Evolutionary conservation across 2,113 vertebrate genomes (phyloP), one percentile per base, ranked within the genome.

Genomic region (Platanista minor): DNA sequence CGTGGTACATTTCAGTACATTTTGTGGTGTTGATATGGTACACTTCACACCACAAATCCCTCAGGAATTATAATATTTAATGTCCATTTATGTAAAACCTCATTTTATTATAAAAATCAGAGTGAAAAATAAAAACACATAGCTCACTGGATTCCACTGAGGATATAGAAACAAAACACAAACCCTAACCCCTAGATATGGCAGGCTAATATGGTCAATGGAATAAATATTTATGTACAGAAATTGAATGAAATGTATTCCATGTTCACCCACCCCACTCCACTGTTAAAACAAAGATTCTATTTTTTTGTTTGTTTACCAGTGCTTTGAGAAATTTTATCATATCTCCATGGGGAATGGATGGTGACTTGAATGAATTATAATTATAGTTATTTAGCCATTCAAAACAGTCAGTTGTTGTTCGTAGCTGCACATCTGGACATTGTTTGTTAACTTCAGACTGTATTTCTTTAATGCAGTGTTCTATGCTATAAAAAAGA

Each of bases 311-410:
- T 59, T 62, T 75, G 91, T 97, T 99, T 99, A 99, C 99, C 99
- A 99, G 80, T 72, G 99, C 98, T 98, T 97, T 99, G 94, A 99
- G 99, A 98, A 99, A 99, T 86, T 99, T 98, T 97, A 99, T 98
- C 94, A 99, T 97, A 69, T 99, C 99, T 95, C 98, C 98, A 46
- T 98, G 98, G 62, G 98, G 98, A 20, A 99, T 98, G 78, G 99
- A 98, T 84, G 97, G 97, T 85, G 98, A 97, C 96, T 96, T 99
- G 62, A 98, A 87, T 46, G 97, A 97, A 96, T 43, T 98, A 85
- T 98, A 98, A 87, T 82, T 97, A 97, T 98, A 99, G 83, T 97
- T 98, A 97, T 97, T 98, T 78, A 99, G 98, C 99, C 99, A 99
- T 62, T 99, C 99, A 66, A 99, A 97, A 91, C 98, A 99, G 96